Evolutionary conservation across 2,888 invertebrate genomes (phyloP), one percentile per base, ranked within the genome.

Genomic region (Drosophila putrida): DNA sequence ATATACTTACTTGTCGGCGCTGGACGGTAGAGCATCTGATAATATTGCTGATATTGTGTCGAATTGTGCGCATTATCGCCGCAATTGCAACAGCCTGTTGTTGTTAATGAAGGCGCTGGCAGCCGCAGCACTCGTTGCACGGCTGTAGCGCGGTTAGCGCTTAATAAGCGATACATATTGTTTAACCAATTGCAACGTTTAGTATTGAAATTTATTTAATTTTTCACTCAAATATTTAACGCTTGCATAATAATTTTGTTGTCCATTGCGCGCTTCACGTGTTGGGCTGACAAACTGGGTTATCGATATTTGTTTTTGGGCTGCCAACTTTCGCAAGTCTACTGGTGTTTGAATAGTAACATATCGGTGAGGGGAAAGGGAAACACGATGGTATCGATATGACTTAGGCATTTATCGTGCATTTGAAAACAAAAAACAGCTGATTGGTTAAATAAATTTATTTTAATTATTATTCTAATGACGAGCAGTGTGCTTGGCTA

Each of bases 131-230:
- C 80, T 58, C 81, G 88, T 69, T 89, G 90, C 62, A 85, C 60
- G 25, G 89, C 78, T 51, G 81, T 68, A 28, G 85, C 73, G 31
- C 82, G 78, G 65, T 90, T 90, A 10, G 83, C 77, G 61, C 85
- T 74, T 44, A 91, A 71, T 68, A 91, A 70, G 44, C 92, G 92
- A 77, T 91, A 91, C 91, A 91, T 92, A 78, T 71, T 82, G 50
- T 31, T 11, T 51, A 10, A 15, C 13, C 39, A 69, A 64, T 43
- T 60, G 57, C 53, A 74, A 53, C 35, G 63, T 58, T 58, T 39
- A 1, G 9, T 27, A 35, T n/a, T 27, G 13, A 39, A 36, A 44
- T 64, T 69, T 71, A 55, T 27, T 69, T 62, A 63, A 47, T 74
- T 78, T 79, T 79, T 80, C 64, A 78, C 61, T 70, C 50, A 81